These are phyloP conservation scores for Caenorhabditis tropicalis DNA, from an alignment of 1,140 invertebrate species.

Conservation along the genomic window DNA sequence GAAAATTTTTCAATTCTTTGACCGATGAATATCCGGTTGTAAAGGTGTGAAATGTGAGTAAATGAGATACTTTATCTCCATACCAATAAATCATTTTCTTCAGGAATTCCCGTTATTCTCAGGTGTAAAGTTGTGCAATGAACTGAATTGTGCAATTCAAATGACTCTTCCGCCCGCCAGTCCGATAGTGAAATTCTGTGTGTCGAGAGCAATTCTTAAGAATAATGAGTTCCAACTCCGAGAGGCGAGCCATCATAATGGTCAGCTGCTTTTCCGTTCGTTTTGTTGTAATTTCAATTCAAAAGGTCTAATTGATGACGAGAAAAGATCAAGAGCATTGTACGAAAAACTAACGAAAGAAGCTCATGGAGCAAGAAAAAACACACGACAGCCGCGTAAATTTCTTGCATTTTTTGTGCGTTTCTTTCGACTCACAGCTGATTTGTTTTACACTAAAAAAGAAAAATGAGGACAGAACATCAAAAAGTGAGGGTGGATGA, in stretches of 20 bases:
- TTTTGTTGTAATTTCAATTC: neutral
- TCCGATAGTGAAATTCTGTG: neutral
- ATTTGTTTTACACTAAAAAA: conserved; percentile 10
- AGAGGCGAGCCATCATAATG: conserved; percentile 1
- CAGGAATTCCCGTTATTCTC: neutral
- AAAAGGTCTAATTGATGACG: neutral
- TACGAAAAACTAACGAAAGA: neutral
- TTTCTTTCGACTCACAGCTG: conserved; percentile 6
- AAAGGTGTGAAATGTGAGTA: neutral
- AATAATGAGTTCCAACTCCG: conserved; percentile 13
- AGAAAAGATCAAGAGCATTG: neutral
- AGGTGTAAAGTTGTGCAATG: conserved; percentile 32
- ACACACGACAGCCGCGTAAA: conserved; percentile 39
- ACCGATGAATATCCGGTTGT: no score
- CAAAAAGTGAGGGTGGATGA: conserved; percentile 41
- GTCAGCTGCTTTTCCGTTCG: conserved; percentile 19
- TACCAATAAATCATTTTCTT: neutral
- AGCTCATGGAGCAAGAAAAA: neutral
- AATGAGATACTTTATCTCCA: conserved; percentile 11
- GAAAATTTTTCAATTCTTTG: no score
- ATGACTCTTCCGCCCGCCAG: neutral
- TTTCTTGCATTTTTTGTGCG: conserved; percentile 29
- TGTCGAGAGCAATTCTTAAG: neutral
- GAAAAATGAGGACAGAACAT: neutral
- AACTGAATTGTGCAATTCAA: conserved; percentile 4